Percentiles rank a stretch among this genome's conserved stretches.
Conservation (phyloP, 2,888 invertebrate genomes). For the Lamellibrachia columna region DNA sequence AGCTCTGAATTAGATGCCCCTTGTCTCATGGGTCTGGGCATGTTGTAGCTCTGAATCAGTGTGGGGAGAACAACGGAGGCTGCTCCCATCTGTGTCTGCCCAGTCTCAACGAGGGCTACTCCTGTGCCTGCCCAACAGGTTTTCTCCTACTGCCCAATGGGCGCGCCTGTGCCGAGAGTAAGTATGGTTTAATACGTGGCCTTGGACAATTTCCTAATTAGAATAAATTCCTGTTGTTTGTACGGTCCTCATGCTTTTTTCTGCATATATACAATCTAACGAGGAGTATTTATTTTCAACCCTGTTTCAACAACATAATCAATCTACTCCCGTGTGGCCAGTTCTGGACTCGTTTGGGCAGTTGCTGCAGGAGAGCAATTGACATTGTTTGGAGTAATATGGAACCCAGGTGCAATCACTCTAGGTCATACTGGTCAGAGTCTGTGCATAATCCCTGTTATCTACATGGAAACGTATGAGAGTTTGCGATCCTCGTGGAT, state of each 20-base stretch:
- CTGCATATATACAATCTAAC: too few species aligned
- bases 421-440: too few species aligned
- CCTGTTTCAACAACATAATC: too few species aligned
- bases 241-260: neutral
- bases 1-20: conserved; percentile 50
- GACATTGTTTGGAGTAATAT: too few species aligned
- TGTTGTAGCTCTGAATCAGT: conserved; percentile 71
- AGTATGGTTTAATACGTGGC: conserved; percentile 33
- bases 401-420: too few species aligned
- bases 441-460: too few species aligned
- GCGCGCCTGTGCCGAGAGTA: conserved; percentile 61
- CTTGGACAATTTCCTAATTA: neutral
- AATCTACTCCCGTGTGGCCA: too few species aligned
- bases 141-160: conserved; percentile 70
- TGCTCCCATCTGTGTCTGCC: conserved; percentile 87
- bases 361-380: too few species aligned
- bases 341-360: too few species aligned
- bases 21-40: neutral
- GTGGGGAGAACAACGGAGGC: conserved; percentile 81
- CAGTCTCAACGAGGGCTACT: conserved; percentile 70
- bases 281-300: too few species aligned
- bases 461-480: too few species aligned
- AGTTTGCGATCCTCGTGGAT: too few species aligned
- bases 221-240: neutral
- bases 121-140: conserved; percentile 88